Evolutionary conservation across 2,113 vertebrate genomes (phyloP).

Genomic region (Aspiorhynchus laticeps): DNA sequence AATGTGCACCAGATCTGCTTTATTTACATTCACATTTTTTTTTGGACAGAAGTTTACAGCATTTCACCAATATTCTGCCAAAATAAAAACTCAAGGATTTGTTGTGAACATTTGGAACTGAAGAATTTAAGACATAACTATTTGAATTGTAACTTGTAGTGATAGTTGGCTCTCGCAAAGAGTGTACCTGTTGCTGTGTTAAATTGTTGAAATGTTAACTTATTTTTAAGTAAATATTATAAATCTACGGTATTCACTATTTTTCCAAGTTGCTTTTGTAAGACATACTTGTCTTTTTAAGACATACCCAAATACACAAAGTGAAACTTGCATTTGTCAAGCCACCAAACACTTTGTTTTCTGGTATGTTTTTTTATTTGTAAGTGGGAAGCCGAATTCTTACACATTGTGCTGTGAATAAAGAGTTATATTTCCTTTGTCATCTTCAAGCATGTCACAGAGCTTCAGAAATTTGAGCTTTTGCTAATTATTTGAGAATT

Average conservation of each 20-base stretch:
- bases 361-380: neutral
- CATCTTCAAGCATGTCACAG: neutral
- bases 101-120: neutral
- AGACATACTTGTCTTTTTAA: neutral
- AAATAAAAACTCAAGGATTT: neutral
- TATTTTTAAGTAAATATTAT: too few relatives aligned
- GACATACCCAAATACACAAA: neutral
- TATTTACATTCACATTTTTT: too few relatives aligned
- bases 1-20: too few relatives aligned
- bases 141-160: neutral
- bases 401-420: constrained; percentile 10
- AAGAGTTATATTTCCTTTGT: constrained; percentile 22
- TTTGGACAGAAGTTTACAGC: neutral
- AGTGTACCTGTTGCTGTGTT: too few relatives aligned
- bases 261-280: neutral
- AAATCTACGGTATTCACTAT: neutral
- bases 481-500: neutral
- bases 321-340: neutral
- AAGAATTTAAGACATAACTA: neutral
- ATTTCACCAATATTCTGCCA: neutral
- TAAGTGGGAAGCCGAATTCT: neutral
- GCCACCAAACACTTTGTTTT: neutral
- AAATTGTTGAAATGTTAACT: too few relatives aligned
- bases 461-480: neutral
- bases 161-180: too few relatives aligned